Base-by-base conservation (phyloP, 2,113 vertebrate genomes). In the Delphinapterus leucas region DNA sequence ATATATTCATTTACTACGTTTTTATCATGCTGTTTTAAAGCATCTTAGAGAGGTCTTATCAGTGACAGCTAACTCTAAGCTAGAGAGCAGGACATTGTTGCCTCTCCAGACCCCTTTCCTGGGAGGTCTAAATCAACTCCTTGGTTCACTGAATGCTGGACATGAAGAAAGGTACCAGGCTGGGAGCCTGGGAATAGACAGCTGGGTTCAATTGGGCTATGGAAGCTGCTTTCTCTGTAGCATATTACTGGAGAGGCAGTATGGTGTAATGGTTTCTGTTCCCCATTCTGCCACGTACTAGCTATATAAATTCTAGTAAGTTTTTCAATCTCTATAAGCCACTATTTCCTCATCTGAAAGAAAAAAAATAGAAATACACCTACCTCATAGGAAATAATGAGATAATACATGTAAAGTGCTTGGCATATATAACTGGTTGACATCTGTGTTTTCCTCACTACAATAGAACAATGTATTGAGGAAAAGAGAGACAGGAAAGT, bases 11-110 rank as follows among this genome's bases (percentile, higher is more conserved):
- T 26, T 92, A 80, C 6, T 92, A 44, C 28, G 6, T 83, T 60
- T 91, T 55, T 89, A 67, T 53, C 36, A 67, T 26, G 13, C 60
- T 94, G 28, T 88, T 82, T 87, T 76, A 90, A 96, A 88, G 88
- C 41, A 68, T 93, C 61, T 91, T 87, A 31, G 8, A 90, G 17
- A 90, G 15, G 13, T 86, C 77, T 87, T 96, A 26, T 20, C 33
- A 81, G 23, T 60, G 61, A 95, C 31, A 85, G 55, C 17, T 44
- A 36, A 65, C 38, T 65, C 20, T 76, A 13, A 84, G 26, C 55
- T 73, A 77, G 18, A 89, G 11, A 95, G 15, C 25, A 84, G 31
- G 20, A 80, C 44, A 8, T 18, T 61, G 68, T 71, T 70, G 21
- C n/a, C 67, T 94, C 92, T 89, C 58, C 49, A 84, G 33, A 85